Percentiles rank a stretch among this genome's conserved stretches.
Evolutionary conservation across 2,888 invertebrate species (phyloP).

Genomic region (Sphaerophoria taeniata): DNA sequence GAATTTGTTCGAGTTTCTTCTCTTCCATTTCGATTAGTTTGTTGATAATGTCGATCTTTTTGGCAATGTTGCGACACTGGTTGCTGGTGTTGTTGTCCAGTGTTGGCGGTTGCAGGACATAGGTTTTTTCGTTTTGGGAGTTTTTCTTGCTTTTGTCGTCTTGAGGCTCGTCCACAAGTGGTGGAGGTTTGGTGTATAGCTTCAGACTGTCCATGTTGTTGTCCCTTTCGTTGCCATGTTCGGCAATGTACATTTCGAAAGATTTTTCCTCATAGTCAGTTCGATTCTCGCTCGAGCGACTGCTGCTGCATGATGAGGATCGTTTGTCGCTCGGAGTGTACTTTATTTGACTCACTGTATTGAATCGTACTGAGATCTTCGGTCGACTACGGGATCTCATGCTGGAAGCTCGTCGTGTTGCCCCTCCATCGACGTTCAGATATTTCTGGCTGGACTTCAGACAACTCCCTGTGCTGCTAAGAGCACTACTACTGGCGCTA

Average conservation of each 20-base stretch:
- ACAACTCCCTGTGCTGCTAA: constrained; percentile 79
- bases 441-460: constrained; percentile 81
- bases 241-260: constrained; percentile 86
- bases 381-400: constrained; percentile 84
- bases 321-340: constrained; percentile 81
- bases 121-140: constrained; percentile 79
- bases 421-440: constrained; percentile 83
- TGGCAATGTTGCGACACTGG: constrained; percentile 84
- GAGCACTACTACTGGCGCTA: constrained; percentile 80
- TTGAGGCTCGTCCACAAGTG: constrained; percentile 80
- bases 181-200: constrained; percentile 83
- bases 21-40: constrained; percentile 88
- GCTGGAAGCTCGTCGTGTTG: constrained; percentile 87
- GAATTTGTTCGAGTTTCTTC: constrained; percentile 86
- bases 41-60: constrained; percentile 88
- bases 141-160: constrained; percentile 81
- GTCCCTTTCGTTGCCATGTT: constrained; percentile 85
- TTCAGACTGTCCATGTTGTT: constrained; percentile 87
- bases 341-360: constrained; percentile 82
- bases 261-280: constrained; percentile 80
- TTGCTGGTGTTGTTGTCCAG: constrained; percentile 78
- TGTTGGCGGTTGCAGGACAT: constrained; percentile 68
- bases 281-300: constrained; percentile 69
- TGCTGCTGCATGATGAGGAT: constrained; percentile 69
- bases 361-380: constrained; percentile 82